A percentile compares a stretch with the other conserved stretches of the same genome.
These are phyloP conservation scores for Anguilla obscura DNA, from an alignment of 2,797 vertebrate genomes.

Conservation along the genomic window DNA sequence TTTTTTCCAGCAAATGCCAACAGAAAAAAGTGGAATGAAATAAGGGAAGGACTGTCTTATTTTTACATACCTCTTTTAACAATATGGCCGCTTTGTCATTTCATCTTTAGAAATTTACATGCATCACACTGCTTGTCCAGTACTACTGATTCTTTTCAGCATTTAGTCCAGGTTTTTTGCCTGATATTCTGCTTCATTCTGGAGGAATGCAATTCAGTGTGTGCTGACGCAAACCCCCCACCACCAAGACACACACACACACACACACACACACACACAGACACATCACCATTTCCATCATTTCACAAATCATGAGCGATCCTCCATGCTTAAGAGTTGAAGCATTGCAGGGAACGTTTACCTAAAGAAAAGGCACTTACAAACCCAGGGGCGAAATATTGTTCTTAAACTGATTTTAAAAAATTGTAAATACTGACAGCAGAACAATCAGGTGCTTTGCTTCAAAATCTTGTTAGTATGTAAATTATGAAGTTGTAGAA, in stretches of 20 bases:
- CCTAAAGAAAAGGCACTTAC: slow-evolving; percentile 60
- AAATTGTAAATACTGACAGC: slow-evolving; percentile 64
- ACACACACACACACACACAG: slow-evolving; percentile 40
- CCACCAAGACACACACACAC: background rate
- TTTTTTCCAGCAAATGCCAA: slow-evolving; percentile 49
- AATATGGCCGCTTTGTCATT: slow-evolving; percentile 67
- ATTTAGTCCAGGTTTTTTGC: slow-evolving; percentile 61
- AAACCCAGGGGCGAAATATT: slow-evolving; percentile 34
- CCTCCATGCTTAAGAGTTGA: slow-evolving; percentile 43
- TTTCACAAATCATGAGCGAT: slow-evolving; percentile 38
- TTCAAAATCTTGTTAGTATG: slow-evolving; percentile 46
- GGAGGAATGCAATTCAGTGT: slow-evolving; percentile 37
- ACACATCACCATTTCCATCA: slow-evolving; percentile 22
- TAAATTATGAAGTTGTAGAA: slow-evolving; percentile 58
- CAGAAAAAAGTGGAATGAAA: slow-evolving; percentile 36
- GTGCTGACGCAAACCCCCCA: slow-evolving; percentile 43
- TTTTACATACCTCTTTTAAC: slow-evolving; percentile 59
- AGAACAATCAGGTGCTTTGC: slow-evolving; percentile 57
- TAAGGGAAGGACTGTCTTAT: slow-evolving; percentile 66
- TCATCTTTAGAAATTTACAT: slow-evolving; percentile 61
- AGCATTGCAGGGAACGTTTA: slow-evolving; percentile 41
- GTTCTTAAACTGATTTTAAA: slow-evolving; percentile 49
- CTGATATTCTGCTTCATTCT: slow-evolving; percentile 53
- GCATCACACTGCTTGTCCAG: slow-evolving; percentile 66
- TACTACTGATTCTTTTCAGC: slow-evolving; percentile 70